Evolutionary conservation across 2,888 invertebrate species (phyloP).

Genomic region (Omphaloscelis lunosa): DNA sequence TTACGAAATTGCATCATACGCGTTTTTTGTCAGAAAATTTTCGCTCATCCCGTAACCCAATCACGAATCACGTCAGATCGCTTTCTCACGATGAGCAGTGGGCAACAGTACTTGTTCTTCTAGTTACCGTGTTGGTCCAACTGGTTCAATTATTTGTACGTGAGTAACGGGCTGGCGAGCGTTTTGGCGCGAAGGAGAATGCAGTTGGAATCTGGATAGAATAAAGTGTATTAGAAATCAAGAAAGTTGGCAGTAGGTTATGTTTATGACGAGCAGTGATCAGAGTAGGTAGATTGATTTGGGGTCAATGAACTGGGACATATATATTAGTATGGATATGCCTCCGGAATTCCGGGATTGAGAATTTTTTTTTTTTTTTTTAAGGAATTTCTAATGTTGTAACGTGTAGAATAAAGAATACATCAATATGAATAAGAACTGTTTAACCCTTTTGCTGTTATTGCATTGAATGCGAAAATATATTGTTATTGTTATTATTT

Average conservation of each 20-base stretch:
- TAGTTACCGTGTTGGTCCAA: constrained; percentile 51
- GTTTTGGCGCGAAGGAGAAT: constrained; percentile 54
- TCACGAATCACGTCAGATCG: constrained; percentile 44
- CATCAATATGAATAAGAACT: too few species aligned
- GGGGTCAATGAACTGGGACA: too few species aligned
- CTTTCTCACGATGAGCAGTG: constrained; percentile 54
- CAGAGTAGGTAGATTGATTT: too few species aligned
- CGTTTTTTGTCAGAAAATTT: constrained; percentile 18
- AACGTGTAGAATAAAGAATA: too few species aligned
- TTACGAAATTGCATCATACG: constrained; percentile 22
- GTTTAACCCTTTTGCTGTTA: too few species aligned
- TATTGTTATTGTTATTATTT: too few species aligned
- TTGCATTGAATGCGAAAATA: too few species aligned
- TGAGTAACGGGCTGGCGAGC: constrained; percentile 31
- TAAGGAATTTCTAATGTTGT: too few species aligned
- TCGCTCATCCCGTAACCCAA: constrained; percentile 34
- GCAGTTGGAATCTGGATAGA: constrained; percentile 35
- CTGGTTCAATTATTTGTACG: constrained; percentile 53
- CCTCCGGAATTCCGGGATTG: too few species aligned
- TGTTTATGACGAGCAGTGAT: too few species aligned
- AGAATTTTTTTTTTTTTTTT: too few species aligned
- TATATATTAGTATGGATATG: too few species aligned
- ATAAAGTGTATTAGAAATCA: neutral
- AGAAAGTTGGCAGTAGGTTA: neutral
- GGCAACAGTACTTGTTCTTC: constrained; percentile 42